Evolutionary conservation across 2,888 invertebrate species (phyloP), one percentile per base, ranked within the genome.

Genomic region (Piscicola geometra): DNA sequence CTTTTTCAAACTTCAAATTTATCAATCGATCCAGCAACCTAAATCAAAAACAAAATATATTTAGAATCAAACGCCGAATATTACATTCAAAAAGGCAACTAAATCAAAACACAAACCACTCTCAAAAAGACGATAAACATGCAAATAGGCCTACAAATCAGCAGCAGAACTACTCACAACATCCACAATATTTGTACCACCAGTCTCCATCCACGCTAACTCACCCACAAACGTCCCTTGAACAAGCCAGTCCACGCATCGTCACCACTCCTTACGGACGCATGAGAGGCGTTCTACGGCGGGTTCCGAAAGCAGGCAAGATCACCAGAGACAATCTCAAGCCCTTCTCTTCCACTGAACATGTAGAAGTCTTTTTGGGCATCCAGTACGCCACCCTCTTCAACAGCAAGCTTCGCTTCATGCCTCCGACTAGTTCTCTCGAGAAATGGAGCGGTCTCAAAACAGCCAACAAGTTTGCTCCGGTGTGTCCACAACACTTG

Each of bases 311-410:
- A 50, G 50, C 71, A 0, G 71, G 71, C 28, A 71, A 41, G 25
- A 52, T 71, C 47, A 71, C 71, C 25, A 50, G 30, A 50, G 25
- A 66, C 50, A 64, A 30, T 28, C 77, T 67, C 33, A 72, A 78
- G 25, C 76, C 78, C 5, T 74, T 80, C 76, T 79, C 79, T 50
- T 78, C 81, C 72, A 80, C 84, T 0, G 79, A 79, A 15, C 89
- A 91, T 1, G 94, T 96, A 28, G 95, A 93, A 86, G 92, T 91
- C 81, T 94, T 93, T 87, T 89, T 91, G 30, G 93, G 93, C 0
- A 91, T 97, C 77, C 95, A 95, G 3, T 97, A 96, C 86, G 96
- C 95, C 36, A 93, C 94, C 71, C 92, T 96, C 32, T 94, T 95
- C 41, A 88, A 92, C 64, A 94, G 93, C 9, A 90, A 91, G 76